Conservation (phyloP, 1,140 invertebrate genomes). For the Danaus melanippus region DNA sequence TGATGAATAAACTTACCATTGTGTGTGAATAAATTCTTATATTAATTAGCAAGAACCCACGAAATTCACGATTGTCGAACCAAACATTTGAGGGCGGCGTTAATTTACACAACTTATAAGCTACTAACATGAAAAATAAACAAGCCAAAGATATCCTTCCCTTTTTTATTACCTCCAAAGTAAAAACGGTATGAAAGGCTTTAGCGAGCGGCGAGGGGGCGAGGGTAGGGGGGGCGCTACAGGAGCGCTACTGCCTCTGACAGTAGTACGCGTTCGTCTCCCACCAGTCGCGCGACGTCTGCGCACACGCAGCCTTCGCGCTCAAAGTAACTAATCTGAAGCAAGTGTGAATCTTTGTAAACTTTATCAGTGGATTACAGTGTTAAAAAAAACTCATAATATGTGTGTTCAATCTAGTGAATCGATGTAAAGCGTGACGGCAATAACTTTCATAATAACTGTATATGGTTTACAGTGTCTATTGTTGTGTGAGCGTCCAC, state of each 20-base stretch:
- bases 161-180: slow-evolving; percentile 64
- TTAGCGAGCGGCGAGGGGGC: slow-evolving; percentile 34
- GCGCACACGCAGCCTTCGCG: slow-evolving; percentile 50
- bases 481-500: slow-evolving; percentile 58
- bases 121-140: slow-evolving; percentile 70
- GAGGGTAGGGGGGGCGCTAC: slow-evolving; percentile 34
- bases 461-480: slow-evolving; percentile 61
- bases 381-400: slow-evolving; percentile 39
- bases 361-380: slow-evolving; percentile 55
- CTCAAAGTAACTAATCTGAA: slow-evolving; percentile 32
- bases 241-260: slow-evolving; percentile 65
- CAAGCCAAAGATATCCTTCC: slow-evolving; percentile 59
- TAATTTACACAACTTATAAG: slow-evolving; percentile 56
- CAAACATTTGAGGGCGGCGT: slow-evolving; percentile 17
- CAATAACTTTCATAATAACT: slow-evolving; percentile 53
- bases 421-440: slow-evolving; percentile 24
- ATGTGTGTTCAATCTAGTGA: slow-evolving; percentile 24
- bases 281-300: slow-evolving; percentile 48
- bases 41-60: slow-evolving; percentile 39
- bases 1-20: too few relatives aligned
- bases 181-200: slow-evolving; percentile 60
- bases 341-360: slow-evolving; percentile 21
- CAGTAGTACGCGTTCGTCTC: slow-evolving; percentile 64
- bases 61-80: slow-evolving; percentile 35
- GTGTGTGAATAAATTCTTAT: slow-evolving; percentile 24